These are phyloP conservation scores for Drosophila paranaensis DNA, from an alignment of 2,888 invertebrate genomes.

Conservation along the genomic window DNA sequence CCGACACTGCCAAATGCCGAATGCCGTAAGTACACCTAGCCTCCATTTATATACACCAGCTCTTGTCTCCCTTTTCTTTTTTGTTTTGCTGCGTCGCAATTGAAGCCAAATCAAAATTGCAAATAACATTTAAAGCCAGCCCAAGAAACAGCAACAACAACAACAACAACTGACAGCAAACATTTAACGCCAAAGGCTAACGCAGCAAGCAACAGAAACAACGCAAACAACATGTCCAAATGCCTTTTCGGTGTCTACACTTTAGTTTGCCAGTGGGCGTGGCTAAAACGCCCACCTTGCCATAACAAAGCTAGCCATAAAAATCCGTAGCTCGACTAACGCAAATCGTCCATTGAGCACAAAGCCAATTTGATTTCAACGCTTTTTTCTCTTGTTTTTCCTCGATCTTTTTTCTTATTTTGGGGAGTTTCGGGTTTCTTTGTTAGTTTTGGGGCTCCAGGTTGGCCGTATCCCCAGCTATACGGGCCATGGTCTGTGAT, in stretches of 20 bases:
- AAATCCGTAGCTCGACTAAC: constrained; percentile 67
- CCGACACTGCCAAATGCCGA: constrained; percentile 47
- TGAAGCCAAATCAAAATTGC: constrained; percentile 51
- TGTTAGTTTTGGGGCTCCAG: constrained; percentile 45
- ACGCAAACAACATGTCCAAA: constrained; percentile 18
- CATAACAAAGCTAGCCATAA: constrained; percentile 64
- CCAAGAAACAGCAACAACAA: constrained; percentile 11
- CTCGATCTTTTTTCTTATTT: neutral
- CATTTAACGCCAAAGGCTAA: constrained; percentile 51
- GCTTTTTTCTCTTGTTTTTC: constrained; percentile 28
- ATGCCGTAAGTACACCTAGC: constrained; percentile 57
- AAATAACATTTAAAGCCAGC: constrained; percentile 48
- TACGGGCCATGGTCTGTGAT: constrained; percentile 58
- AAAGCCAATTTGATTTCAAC: constrained; percentile 71
- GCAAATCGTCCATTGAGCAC: constrained; percentile 64
- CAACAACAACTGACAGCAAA: constrained; percentile 21
- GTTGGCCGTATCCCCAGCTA: constrained; percentile 39
- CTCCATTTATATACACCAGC: constrained; percentile 18
- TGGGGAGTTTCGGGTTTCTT: neutral
- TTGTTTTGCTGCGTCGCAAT: constrained; percentile 20
- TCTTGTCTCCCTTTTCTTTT: constrained; percentile 3
- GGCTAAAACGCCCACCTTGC: constrained; percentile 43
- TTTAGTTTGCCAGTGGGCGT: constrained; percentile 30
- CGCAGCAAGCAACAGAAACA: constrained; percentile 26
- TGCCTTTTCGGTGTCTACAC: constrained; percentile 38